Evolutionary conservation across 1,140 invertebrate species (phyloP).

Genomic region (Armadillidium nasatum): DNA sequence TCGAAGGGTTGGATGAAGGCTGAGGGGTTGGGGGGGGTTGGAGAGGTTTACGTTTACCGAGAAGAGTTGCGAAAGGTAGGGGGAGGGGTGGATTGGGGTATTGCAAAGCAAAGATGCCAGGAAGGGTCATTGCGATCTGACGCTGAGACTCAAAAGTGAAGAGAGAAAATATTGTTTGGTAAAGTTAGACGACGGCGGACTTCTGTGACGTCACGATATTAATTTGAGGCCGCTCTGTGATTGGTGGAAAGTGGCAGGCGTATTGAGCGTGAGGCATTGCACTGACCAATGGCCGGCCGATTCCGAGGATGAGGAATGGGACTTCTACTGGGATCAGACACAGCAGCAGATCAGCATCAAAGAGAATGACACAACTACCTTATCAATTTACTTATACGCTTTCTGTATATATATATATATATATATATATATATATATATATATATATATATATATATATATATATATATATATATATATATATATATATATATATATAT

Average conservation of each 20-base stretch:
- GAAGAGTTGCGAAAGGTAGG: neutral
- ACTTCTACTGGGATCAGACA: neutral
- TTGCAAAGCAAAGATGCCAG: neutral
- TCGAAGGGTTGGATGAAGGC: too few species aligned
- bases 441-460: too few species aligned
- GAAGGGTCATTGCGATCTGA: neutral
- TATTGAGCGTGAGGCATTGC: neutral
- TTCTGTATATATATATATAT: neutral
- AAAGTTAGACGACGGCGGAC: neutral
- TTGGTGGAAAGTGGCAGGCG: slow-evolving; percentile 1
- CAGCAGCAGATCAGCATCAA: neutral
- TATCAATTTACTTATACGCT: slow-evolving; percentile 11
- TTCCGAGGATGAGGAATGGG: neutral
- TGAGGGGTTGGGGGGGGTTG: too few species aligned
- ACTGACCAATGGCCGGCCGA: slow-evolving; percentile 1
- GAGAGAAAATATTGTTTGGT: slow-evolving; percentile 8
- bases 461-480: too few species aligned
- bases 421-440: too few species aligned
- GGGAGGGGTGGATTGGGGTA: neutral
- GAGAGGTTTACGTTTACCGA: too few species aligned
- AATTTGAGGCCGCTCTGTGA: neutral
- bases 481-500: too few species aligned
- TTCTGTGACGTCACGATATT: slow-evolving; percentile 4
- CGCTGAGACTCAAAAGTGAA: neutral
- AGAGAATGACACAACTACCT: slow-evolving; percentile 9